Evolutionary conservation across 2,797 vertebrate species (phyloP).

Genomic region (Hozukius guyotensis): DNA sequence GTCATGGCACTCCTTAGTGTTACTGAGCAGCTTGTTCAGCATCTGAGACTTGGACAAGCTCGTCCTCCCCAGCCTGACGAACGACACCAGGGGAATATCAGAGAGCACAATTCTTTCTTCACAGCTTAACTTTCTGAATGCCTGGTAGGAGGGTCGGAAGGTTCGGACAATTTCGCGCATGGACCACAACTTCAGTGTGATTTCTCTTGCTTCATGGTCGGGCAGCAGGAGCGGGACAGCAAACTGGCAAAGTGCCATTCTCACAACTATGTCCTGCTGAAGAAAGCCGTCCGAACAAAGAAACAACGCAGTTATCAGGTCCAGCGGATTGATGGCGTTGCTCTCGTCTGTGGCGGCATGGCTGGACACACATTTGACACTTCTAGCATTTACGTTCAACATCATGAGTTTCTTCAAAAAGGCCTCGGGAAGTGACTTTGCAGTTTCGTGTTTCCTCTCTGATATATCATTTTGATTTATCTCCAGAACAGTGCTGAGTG

Average conservation of each 20-base stretch:
- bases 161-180: conserved; percentile 74
- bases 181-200: conserved; percentile 80
- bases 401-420: conserved; percentile 77
- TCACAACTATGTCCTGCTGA: conserved; percentile 45
- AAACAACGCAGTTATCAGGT: conserved; percentile 39
- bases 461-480: conserved; percentile 65
- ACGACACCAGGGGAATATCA: conserved; percentile 54
- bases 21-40: conserved; percentile 77
- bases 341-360: neutral
- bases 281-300: conserved; percentile 51
- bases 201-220: conserved; percentile 58
- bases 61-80: conserved; percentile 53
- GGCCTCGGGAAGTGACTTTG: conserved; percentile 61
- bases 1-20: conserved; percentile 69
- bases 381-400: conserved; percentile 66
- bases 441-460: conserved; percentile 41
- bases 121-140: conserved; percentile 43
- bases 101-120: conserved; percentile 73
- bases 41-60: conserved; percentile 78
- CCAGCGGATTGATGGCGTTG: conserved; percentile 37
- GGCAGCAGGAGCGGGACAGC: conserved; percentile 79
- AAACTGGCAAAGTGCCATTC: conserved; percentile 82
- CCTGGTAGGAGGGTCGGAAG: conserved; percentile 66
- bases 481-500: conserved; percentile 62
- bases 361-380: conserved; percentile 21